A percentile compares a stretch with the other conserved stretches of the same genome.
Conservation (phyloP, 2,888 invertebrate genomes). For the Hirtodrosophila histrioides region DNA sequence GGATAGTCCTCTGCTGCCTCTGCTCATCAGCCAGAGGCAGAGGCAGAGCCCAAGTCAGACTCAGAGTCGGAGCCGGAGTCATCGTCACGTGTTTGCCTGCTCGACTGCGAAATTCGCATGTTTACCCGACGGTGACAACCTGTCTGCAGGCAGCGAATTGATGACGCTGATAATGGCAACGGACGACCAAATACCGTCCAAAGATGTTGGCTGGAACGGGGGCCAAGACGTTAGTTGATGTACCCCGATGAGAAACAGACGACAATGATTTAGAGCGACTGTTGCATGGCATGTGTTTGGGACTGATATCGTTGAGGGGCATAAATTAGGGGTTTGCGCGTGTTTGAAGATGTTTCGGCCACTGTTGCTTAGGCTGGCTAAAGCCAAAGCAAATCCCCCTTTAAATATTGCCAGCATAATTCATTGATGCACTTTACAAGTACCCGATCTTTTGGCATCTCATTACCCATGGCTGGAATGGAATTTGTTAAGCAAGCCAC, state of each 20-base stretch:
- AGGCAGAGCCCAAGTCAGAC: not conserved
- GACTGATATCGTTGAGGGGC: constrained; percentile 44
- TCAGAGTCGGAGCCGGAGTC: constrained; percentile 31
- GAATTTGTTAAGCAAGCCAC: constrained; percentile 37
- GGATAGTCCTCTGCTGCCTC: constrained; percentile 38
- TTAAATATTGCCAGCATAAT: not conserved
- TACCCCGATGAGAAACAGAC: constrained; percentile 64
- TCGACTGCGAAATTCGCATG: constrained; percentile 82
- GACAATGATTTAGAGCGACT: constrained; percentile 72
- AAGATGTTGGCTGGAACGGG: not conserved
- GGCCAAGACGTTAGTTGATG: constrained; percentile 40
- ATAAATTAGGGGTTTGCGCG: constrained; percentile 35
- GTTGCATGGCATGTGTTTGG: constrained; percentile 37
- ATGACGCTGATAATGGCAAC: constrained; percentile 72
- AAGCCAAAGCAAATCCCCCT: not conserved
- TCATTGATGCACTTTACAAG: constrained; percentile 32
- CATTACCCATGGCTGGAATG: constrained; percentile 30
- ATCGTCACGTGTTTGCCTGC: constrained; percentile 77
- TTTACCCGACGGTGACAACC: constrained; percentile 79
- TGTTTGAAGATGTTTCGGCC: constrained; percentile 8
- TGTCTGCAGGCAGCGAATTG: constrained; percentile 79
- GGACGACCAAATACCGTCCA: constrained; percentile 21
- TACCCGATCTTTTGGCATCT: constrained; percentile 24
- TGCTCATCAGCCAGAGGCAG: constrained; percentile 44
- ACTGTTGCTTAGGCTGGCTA: constrained; percentile 17